These are phyloP conservation scores for Acromyrmex heyeri DNA, from an alignment of 1,140 invertebrate species.

Conservation along the genomic window DNA sequence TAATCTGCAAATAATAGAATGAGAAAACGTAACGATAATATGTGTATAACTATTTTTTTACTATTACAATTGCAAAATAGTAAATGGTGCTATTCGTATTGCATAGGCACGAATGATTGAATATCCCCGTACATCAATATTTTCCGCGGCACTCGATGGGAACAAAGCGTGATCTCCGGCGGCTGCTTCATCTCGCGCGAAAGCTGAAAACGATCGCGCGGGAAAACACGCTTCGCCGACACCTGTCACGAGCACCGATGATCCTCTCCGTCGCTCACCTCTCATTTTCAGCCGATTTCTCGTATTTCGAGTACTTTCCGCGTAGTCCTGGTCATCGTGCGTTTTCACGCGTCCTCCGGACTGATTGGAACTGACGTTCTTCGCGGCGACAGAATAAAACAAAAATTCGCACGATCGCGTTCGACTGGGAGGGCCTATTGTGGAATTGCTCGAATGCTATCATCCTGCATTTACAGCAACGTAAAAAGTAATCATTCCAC, in stretches of 20 bases:
- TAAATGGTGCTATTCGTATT: neutral
- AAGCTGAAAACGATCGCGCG: constrained; percentile 50
- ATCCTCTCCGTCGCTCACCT: constrained; percentile 75
- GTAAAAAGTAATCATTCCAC: neutral
- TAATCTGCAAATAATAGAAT: neutral
- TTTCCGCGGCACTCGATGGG: constrained; percentile 49
- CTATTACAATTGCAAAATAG: neutral
- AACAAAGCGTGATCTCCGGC: constrained; percentile 59
- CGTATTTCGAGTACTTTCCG: constrained; percentile 72
- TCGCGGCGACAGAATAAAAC: constrained; percentile 56
- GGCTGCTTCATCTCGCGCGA: constrained; percentile 63
- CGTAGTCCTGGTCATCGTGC: constrained; percentile 36
- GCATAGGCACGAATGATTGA: constrained; percentile 39
- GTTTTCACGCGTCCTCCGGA: constrained; percentile 52
- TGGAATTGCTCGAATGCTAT: neutral
- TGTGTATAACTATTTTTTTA: neutral
- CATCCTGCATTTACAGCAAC: constrained; percentile 26
- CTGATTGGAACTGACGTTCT: constrained; percentile 69
- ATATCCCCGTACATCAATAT: constrained; percentile 39
- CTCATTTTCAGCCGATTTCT: constrained; percentile 78
- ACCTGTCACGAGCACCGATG: constrained; percentile 73
- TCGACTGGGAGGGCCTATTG: constrained; percentile 14
- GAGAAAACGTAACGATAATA: neutral
- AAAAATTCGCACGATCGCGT: constrained; percentile 30
- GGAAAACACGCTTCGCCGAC: constrained; percentile 71